Percentiles rank a stretch among this genome's conserved stretches.
Evolutionary conservation across 2,113 vertebrate species (phyloP).

Genomic region (Labeo rohita): DNA sequence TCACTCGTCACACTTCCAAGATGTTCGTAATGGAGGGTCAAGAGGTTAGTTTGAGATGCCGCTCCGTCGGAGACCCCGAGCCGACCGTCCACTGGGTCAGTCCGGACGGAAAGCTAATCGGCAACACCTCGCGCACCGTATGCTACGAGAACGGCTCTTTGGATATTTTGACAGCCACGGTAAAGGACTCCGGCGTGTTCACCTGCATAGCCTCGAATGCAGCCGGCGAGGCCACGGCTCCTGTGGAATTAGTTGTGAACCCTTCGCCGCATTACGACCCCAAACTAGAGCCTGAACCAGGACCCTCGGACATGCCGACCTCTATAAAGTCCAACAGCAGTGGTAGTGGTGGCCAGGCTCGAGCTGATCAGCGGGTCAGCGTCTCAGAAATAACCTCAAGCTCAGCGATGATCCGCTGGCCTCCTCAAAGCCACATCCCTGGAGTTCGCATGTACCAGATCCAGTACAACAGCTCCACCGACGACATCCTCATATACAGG

Average conservation of each 20-base stretch:
- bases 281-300: conserved; percentile 77
- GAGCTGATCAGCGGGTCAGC: conserved; percentile 73
- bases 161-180: conserved; percentile 79
- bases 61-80: conserved; percentile 80
- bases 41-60: conserved; percentile 80
- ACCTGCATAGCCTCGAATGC: conserved; percentile 83
- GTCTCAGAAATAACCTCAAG: conserved; percentile 74
- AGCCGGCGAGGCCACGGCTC: conserved; percentile 78
- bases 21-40: conserved; percentile 84
- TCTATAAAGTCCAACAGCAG: conserved; percentile 81
- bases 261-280: conserved; percentile 80
- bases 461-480: conserved; percentile 84
- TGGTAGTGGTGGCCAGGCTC: conserved; percentile 65
- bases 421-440: conserved; percentile 79
- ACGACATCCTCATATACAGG: conserved; percentile 84
- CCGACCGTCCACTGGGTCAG: conserved; percentile 83
- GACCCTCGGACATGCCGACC: conserved; percentile 82
- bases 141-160: conserved; percentile 83
- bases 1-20: conserved; percentile 81
- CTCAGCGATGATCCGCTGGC: conserved; percentile 77
- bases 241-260: conserved; percentile 80
- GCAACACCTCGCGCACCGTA: conserved; percentile 77
- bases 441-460: conserved; percentile 85
- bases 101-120: conserved; percentile 80
- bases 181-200: conserved; percentile 82